Evolutionary conservation across 2,113 vertebrate genomes (phyloP).

Genomic region (Anguilla japonica): DNA sequence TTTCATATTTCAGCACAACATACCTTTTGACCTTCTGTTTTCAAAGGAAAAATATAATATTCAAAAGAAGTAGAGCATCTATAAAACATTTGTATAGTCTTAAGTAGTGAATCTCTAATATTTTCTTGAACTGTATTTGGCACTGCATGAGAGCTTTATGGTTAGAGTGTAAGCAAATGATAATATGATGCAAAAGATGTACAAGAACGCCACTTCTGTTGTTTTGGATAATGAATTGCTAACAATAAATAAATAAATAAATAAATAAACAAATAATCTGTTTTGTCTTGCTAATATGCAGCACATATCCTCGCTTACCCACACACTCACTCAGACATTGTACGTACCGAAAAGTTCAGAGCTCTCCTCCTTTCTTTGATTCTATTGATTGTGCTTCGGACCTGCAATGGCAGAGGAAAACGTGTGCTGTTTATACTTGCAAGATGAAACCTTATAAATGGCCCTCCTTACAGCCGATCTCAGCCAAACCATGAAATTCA

Average conservation of each 20-base stretch:
- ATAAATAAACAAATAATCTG: neutral
- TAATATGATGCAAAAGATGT: neutral
- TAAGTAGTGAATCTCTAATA: no score
- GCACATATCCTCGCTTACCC: neutral
- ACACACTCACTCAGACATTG: constrained; percentile 29
- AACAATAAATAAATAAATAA: neutral
- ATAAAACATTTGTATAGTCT: no score
- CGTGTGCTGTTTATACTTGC: constrained; percentile 15
- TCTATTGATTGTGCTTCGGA: constrained; percentile 74
- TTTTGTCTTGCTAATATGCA: neutral
- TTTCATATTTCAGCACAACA: neutral
- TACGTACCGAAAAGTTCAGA: constrained; percentile 73
- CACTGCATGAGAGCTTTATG: neutral
- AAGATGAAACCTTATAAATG: constrained; percentile 9
- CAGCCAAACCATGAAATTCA: constrained; percentile 26
- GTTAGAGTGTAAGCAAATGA: neutral
- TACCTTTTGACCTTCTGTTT: neutral
- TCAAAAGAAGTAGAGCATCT: no score
- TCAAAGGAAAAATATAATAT: neutral
- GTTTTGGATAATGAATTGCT: neutral
- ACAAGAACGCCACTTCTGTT: neutral
- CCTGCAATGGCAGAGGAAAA: constrained; percentile 54
- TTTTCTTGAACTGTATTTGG: no score
- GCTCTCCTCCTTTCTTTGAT: constrained; percentile 76
- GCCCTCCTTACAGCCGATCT: neutral